Conservation (phyloP, 2,888 invertebrate genomes). For the Bugulina stolonifera region DNA sequence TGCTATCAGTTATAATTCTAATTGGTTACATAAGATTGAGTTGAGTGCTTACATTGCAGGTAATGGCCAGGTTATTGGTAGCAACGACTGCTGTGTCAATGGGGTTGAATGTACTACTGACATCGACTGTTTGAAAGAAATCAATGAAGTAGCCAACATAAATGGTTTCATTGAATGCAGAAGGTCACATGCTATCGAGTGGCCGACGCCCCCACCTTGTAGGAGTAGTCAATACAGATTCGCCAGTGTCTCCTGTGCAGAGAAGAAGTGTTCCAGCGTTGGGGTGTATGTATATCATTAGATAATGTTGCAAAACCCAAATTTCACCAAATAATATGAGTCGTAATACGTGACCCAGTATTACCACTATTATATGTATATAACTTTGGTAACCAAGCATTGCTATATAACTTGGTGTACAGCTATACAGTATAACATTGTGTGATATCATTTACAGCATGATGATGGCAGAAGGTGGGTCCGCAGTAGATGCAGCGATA, state of each 20-base stretch:
- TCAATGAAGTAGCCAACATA: not conserved
- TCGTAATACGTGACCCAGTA: too few species aligned
- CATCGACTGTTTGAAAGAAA: not conserved
- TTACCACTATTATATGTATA: too few species aligned
- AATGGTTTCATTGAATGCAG: not conserved
- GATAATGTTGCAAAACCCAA: too few species aligned
- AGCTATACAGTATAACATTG: not conserved
- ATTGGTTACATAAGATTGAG: too few species aligned
- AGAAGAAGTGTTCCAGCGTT: slow-evolving; percentile 64
- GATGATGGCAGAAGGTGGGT: slow-evolving; percentile 57
- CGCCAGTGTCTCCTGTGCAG: slow-evolving; percentile 67
- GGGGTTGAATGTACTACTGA: not conserved
- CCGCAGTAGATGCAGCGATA: slow-evolving; percentile 67
- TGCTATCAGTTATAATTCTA: too few species aligned
- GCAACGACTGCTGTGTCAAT: not conserved
- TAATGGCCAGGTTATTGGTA: too few species aligned
- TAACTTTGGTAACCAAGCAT: too few species aligned
- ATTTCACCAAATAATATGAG: too few species aligned
- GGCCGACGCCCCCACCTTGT: not conserved
- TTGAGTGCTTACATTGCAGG: too few species aligned
- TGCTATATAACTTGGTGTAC: too few species aligned
- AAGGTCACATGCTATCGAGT: not conserved
- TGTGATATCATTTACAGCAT: slow-evolving; percentile 54
- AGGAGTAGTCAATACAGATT: slow-evolving; percentile 26
- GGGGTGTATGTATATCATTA: slow-evolving; percentile 60